These are phyloP conservation scores for Drosophila hamatofila DNA, from an alignment of 2,888 invertebrate species.

Conservation along the genomic window DNA sequence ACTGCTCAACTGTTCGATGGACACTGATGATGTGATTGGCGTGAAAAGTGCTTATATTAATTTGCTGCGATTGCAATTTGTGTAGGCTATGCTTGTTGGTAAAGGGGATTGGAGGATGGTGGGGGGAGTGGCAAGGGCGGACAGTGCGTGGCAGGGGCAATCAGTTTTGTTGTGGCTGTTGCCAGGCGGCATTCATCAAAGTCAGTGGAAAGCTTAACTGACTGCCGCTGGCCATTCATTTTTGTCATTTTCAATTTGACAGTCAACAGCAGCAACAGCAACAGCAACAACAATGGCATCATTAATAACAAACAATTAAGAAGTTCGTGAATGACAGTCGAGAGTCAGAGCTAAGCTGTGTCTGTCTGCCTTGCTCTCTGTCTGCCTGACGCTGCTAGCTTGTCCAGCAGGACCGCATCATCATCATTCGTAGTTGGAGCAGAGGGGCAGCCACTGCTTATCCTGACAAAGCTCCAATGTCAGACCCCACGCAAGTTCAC, in stretches of 20 bases:
- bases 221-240: slow-evolving; percentile 46
- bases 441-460: slow-evolving; percentile 27
- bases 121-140: background rate
- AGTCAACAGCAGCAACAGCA: slow-evolving; percentile 44
- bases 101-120: background rate
- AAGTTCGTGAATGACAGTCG: slow-evolving; percentile 63
- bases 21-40: slow-evolving; percentile 40
- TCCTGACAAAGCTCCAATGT: slow-evolving; percentile 43
- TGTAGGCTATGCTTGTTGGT: background rate
- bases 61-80: slow-evolving; percentile 51
- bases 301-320: slow-evolving; percentile 77
- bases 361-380: slow-evolving; percentile 6
- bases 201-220: slow-evolving; percentile 54
- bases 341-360: slow-evolving; percentile 45
- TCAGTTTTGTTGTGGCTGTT: slow-evolving; percentile 61
- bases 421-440: slow-evolving; percentile 31
- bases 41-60: slow-evolving; percentile 56
- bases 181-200: slow-evolving; percentile 72
- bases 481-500: slow-evolving; percentile 45
- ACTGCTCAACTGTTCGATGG: background rate
- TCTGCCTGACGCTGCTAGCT: background rate
- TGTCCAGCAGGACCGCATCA: slow-evolving; percentile 35
- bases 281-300: slow-evolving; percentile 57
- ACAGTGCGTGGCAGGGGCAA: slow-evolving; percentile 34
- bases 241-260: slow-evolving; percentile 71